phyloP scores from a whole-genome alignment of 2,797 vertebrate genomes.

The Macropus fuliginosus region DNA sequence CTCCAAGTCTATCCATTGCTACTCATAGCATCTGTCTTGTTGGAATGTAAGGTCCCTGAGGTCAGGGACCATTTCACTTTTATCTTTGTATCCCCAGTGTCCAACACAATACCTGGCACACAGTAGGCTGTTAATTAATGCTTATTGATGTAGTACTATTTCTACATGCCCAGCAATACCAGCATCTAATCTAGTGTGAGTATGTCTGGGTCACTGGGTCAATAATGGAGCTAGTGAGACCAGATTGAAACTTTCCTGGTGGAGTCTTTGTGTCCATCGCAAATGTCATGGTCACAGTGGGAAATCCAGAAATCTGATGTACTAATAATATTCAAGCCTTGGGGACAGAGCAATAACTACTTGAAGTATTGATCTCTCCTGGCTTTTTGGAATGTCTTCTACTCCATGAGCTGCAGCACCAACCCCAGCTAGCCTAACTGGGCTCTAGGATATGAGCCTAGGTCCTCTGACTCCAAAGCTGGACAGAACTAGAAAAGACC shows the following conservation, averaged over 20 bases:
- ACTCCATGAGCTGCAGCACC: too few species aligned
- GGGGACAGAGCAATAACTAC: not conserved
- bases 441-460: not conserved
- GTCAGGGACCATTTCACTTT: not conserved
- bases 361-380: not conserved
- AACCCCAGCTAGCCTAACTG: not conserved
- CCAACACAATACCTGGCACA: not conserved
- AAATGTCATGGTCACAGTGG: not conserved
- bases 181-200: not conserved
- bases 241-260: not conserved
- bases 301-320: not conserved
- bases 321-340: not conserved
- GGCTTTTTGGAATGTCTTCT: too few species aligned
- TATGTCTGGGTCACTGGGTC: not conserved
- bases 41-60: not conserved
- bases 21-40: not conserved
- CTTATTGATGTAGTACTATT: not conserved
- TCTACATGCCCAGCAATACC: not conserved
- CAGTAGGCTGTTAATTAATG: not conserved
- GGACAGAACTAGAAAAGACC: not conserved
- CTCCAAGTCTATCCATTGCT: not conserved
- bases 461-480: too few species aligned
- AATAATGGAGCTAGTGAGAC: not conserved
- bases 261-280: not conserved
- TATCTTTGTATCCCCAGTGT: not conserved